Percentiles rank a stretch among this genome's conserved stretches.
These are phyloP conservation scores for Dryobates pubescens DNA, from an alignment of 2,797 vertebrate genomes.

Conservation along the genomic window DNA sequence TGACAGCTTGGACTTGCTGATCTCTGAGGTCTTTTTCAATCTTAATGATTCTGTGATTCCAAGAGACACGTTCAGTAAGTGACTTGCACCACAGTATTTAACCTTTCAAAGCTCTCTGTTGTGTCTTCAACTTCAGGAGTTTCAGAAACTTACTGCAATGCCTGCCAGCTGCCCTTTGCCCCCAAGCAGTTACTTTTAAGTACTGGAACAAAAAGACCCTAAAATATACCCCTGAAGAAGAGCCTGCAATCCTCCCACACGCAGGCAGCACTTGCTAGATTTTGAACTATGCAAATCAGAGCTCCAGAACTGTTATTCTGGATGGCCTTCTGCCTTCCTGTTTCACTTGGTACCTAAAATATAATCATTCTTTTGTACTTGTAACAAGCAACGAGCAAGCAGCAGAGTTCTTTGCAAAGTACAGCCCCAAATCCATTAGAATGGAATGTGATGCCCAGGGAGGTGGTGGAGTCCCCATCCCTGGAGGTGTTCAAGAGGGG, in stretches of 20 bases:
- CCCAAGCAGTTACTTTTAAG: not conserved
- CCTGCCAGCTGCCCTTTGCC: not conserved
- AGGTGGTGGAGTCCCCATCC: no score
- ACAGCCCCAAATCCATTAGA: not conserved
- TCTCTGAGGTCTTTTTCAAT: no score
- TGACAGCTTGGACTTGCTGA: no score
- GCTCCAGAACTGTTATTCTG: not conserved
- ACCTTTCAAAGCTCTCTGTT: not conserved
- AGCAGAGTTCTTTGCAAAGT: not conserved
- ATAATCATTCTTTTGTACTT: not conserved
- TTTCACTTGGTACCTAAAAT: not conserved
- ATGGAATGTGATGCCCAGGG: no score
- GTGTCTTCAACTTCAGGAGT: not conserved
- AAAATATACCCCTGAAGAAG: not conserved
- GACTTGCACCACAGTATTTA: not conserved
- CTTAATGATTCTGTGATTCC: not conserved
- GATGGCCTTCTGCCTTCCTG: not conserved
- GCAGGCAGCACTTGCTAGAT: not conserved
- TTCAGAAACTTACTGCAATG: not conserved
- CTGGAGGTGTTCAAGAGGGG: no score
- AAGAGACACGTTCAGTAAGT: not conserved
- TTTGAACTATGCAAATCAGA: not conserved
- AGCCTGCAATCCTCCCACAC: slow-evolving; percentile 13
- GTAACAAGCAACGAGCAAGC: not conserved
- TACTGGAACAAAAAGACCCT: not conserved